Evolutionary conservation across 1,140 invertebrate species (phyloP).

Genomic region (Meteorus sp.): DNA sequence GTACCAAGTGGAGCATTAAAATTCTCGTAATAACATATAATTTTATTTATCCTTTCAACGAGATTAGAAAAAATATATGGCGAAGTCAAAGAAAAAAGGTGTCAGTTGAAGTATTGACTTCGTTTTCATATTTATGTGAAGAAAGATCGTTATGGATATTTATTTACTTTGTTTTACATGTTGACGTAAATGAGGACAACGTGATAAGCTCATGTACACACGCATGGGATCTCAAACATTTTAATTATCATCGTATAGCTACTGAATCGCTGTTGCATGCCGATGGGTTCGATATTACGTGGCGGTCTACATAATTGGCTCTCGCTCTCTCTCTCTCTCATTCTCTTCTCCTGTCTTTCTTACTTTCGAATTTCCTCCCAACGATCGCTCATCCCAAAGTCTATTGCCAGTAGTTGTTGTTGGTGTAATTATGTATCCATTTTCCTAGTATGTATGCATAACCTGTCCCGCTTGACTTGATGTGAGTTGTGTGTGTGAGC

Average conservation of each 20-base stretch:
- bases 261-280: not conserved
- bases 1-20: constrained; percentile 19
- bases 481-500: constrained; percentile 3
- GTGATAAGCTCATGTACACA: not conserved
- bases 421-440: not conserved
- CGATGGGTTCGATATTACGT: too few species aligned
- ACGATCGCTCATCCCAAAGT: too few species aligned
- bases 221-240: constrained; percentile 5
- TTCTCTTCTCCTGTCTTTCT: too few species aligned
- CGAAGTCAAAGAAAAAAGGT: too few species aligned
- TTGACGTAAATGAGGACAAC: not conserved
- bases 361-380: too few species aligned
- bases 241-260: not conserved
- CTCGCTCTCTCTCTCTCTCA: too few species aligned
- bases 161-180: too few species aligned
- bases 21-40: constrained; percentile 12
- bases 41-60: constrained; percentile 18
- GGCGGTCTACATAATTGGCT: too few species aligned
- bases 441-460: not conserved
- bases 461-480: not conserved
- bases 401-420: too few species aligned
- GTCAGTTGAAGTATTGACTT: too few species aligned
- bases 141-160: too few species aligned
- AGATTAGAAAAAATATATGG: constrained; percentile 10
- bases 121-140: too few species aligned